These are phyloP conservation scores for Palythoa grandiflora DNA, from an alignment of 92 coral and sea anemone genomes.

Conservation along the genomic window DNA sequence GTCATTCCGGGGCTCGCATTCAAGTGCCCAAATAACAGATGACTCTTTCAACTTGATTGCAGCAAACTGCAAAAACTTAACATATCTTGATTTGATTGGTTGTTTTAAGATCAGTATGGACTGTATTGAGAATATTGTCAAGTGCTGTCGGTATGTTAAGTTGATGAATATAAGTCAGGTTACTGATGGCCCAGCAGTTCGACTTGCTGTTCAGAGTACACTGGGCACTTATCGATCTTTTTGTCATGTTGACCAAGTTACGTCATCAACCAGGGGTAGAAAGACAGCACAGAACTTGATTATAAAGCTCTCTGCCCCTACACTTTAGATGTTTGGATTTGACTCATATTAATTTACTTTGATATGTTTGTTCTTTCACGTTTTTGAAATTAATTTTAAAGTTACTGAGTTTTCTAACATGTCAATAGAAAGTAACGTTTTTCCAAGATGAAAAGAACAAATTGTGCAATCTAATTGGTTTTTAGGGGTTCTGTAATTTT, in stretches of 20 bases:
- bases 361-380: not conserved
- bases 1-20: constrained; percentile 84
- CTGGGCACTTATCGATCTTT: constrained; percentile 56
- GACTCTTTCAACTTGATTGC: constrained; percentile 72
- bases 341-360: not conserved
- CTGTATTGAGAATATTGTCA: constrained; percentile 56
- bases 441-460: too few relatives aligned
- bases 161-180: constrained; percentile 73
- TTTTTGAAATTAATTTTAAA: not conserved
- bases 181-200: constrained; percentile 47
- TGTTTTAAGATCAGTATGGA: constrained; percentile 67
- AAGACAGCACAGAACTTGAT: constrained; percentile 77
- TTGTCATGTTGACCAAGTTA: constrained; percentile 61
- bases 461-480: too few relatives aligned
- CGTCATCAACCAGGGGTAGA: constrained; percentile 65
- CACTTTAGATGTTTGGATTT: constrained; percentile 5
- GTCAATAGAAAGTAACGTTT: too few relatives aligned
- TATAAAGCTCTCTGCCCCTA: constrained; percentile 70
- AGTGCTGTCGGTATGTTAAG: constrained; percentile 65
- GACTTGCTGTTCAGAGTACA: constrained; percentile 34
- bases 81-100: constrained; percentile 82
- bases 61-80: constrained; percentile 58
- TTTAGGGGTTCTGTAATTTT: too few relatives aligned
- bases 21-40: constrained; percentile 71
- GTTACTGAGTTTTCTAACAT: too few relatives aligned